phyloP scores from a whole-genome alignment of 2,888 invertebrate species.

The Vesta saturnalis region DNA sequence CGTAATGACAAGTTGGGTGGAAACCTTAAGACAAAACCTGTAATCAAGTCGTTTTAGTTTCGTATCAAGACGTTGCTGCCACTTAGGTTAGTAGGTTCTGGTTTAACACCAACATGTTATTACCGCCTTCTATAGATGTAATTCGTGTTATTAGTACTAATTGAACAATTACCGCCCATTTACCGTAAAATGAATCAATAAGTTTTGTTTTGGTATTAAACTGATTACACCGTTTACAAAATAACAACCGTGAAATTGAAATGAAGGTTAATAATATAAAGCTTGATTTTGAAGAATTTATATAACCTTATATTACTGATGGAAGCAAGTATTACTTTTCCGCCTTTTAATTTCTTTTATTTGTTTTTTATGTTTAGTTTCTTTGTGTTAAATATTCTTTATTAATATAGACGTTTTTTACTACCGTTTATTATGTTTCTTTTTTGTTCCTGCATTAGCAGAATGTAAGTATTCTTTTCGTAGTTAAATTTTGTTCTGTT shows the following conservation, averaged over 20 bases:
- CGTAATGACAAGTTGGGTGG: slow-evolving; percentile 36
- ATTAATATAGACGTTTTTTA: too few relatives aligned
- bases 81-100: slow-evolving; percentile 29
- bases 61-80: slow-evolving; percentile 30
- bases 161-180: slow-evolving; percentile 38
- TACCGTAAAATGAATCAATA: slow-evolving; percentile 31
- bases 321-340: too few relatives aligned
- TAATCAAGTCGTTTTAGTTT: slow-evolving; percentile 32
- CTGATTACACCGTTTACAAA: neutral
- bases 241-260: neutral
- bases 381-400: too few relatives aligned
- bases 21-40: slow-evolving; percentile 30
- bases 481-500: too few relatives aligned
- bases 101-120: slow-evolving; percentile 34
- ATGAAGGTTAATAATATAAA: too few relatives aligned
- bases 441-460: too few relatives aligned
- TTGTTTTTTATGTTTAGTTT: too few relatives aligned
- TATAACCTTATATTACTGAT: too few relatives aligned
- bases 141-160: slow-evolving; percentile 37
- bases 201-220: slow-evolving; percentile 17
- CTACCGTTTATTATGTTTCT: too few relatives aligned
- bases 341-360: too few relatives aligned
- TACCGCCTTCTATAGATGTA: slow-evolving; percentile 33
- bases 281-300: too few relatives aligned
- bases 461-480: too few relatives aligned